Evolutionary conservation across 2,888 invertebrate species (phyloP).

Genomic region (Blomia tropicalis): DNA sequence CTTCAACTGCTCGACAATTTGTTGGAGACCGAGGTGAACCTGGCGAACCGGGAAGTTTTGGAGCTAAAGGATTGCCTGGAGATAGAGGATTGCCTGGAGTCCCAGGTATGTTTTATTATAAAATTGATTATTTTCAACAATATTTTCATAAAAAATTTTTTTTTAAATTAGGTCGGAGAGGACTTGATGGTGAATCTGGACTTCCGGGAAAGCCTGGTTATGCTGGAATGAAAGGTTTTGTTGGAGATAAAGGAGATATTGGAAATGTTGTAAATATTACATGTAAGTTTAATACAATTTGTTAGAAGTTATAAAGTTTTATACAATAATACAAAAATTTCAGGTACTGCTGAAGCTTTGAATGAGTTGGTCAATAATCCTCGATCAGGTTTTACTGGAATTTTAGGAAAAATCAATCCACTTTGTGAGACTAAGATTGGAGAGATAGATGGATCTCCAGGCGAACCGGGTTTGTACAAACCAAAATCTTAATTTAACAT

Average conservation of each 20-base stretch:
- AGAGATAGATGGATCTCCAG: background rate
- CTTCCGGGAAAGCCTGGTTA: conserved; percentile 5
- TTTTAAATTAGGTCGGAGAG: background rate
- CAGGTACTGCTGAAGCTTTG: background rate
- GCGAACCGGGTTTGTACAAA: background rate
- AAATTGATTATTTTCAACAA: too few species aligned
- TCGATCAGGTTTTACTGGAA: too few species aligned
- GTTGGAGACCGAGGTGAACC: background rate
- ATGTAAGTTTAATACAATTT: background rate
- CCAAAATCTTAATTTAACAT: background rate
- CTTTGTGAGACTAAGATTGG: too few species aligned
- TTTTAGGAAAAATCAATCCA: too few species aligned
- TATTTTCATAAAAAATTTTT: too few species aligned
- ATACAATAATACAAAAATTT: background rate
- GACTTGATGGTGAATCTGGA: conserved; percentile 46
- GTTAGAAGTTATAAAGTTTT: background rate
- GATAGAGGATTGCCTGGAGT: background rate
- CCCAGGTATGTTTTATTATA: background rate
- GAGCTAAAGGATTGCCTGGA: background rate
- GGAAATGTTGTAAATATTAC: background rate
- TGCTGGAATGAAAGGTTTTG: background rate
- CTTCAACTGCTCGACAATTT: background rate
- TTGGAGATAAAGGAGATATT: background rate
- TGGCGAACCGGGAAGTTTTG: background rate
- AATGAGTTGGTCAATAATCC: too few species aligned